phyloP scores from a whole-genome alignment of 2,113 vertebrate species.

The western clawed frog (Xenopus tropicalis) region UCB_Xtro_10.0 CM004443.2:58586501-58587000 shows the following conservation, averaged over 20 bases:
- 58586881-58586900: constrained; percentile 65
- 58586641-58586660: too few relatives aligned
- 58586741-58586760: constrained; percentile 93
- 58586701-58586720: constrained; percentile 38
- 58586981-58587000: constrained; percentile 20
- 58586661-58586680: too few relatives aligned
- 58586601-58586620: too few relatives aligned
- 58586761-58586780: constrained; percentile 88
- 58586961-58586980: constrained; percentile 6
- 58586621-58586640: too few relatives aligned
- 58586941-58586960: constrained; percentile 61
- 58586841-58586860: constrained; percentile 58
- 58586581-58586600: too few relatives aligned
- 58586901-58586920: constrained; percentile 57
- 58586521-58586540: too few relatives aligned
- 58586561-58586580: too few relatives aligned
- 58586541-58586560: too few relatives aligned
- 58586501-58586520: too few relatives aligned
- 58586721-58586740: constrained; percentile 77
- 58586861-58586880: constrained; percentile 70
- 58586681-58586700: too few relatives aligned
- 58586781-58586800: constrained; percentile 89
- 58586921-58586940: constrained; percentile 60
- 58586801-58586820: constrained; percentile 78
- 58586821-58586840: constrained; percentile 78